phyloP scores from a whole-genome alignment of 2,797 vertebrate genomes.

The Pogoniulus pusillus region DNA sequence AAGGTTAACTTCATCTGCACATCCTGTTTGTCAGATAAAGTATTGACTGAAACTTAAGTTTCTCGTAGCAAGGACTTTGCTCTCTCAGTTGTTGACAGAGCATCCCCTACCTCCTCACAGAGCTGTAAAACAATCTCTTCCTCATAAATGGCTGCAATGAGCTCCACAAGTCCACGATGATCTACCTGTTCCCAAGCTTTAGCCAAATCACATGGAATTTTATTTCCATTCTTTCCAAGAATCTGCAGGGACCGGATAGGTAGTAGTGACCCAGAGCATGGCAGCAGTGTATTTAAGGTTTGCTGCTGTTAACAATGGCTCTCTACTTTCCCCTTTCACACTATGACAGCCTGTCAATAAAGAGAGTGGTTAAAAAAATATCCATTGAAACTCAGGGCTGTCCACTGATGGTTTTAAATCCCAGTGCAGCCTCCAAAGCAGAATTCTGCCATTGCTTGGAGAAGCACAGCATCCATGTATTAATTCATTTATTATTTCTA shows the following conservation, averaged over 20 bases:
- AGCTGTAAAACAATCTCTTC: neutral
- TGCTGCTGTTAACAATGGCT: slow-evolving; percentile 18
- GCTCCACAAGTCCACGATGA: neutral
- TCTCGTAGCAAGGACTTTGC: neutral
- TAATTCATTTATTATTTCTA: neutral
- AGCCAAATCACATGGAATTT: neutral
- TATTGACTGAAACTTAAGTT: neutral
- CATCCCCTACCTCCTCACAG: neutral
- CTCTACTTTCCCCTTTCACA: slow-evolving; percentile 1
- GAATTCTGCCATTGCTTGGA: neutral
- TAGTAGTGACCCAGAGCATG: neutral
- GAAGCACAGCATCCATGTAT: neutral
- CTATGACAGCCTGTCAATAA: slow-evolving; percentile 33
- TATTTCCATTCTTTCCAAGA: neutral
- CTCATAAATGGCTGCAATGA: neutral
- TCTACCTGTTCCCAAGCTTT: neutral
- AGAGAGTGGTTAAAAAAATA: neutral
- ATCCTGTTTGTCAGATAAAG: neutral
- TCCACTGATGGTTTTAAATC: neutral
- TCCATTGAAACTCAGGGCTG: neutral
- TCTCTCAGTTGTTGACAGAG: neutral
- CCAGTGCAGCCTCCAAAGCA: neutral
- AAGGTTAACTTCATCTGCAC: neutral
- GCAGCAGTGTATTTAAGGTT: slow-evolving; percentile 37
- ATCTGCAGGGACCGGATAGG: neutral